Evolutionary conservation across 2,113 vertebrate genomes (phyloP), one percentile per base, ranked within the genome.

Genomic region (Pseudopodoces humilis): DNA sequence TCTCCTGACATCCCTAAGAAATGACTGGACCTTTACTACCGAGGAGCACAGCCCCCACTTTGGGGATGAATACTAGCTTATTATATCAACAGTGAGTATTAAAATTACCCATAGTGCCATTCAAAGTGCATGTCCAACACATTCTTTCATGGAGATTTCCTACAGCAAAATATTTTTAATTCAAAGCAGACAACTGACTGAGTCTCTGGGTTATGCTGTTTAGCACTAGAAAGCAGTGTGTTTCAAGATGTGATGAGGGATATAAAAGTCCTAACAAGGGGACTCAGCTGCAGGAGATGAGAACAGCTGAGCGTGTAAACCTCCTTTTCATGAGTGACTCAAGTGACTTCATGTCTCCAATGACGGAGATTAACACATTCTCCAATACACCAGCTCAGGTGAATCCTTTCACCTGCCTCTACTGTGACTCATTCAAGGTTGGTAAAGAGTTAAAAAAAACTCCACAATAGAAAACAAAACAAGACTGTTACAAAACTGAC

Each of bases 11-110:
- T 25, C 31, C 24, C 17, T 7, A 67, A 43, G 15, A 50, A 64
- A 53, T 52, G 7, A 17, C 24, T 23, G 47, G 44, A 63, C 21
- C 24, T 44, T 0, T 0, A 7, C 18, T 39, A 10, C 35, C 70
- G 31, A 62, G 41, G 20, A 44, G 30, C 15, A 15, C 28, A 72
- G n/a, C 21, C 27, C 16, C 6, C 7, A n/a, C 6, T 77, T 49
- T 2, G 2, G 64, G 19, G 24, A 41, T 41, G 17, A 71, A 47
- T 83, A 68, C 25, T 14, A 58, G 27, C 2, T 52, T 79, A 35
- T 55, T 68, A 15, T 33, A 60, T 23, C 47, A 83, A 68, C 10
- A 68, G 15, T 52, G 41, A 79, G 6, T 49, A 72, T 22, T 50
- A 35, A 60, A 79, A 60, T 60, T 68, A 60, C 52, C 21, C 64